These are phyloP conservation scores for Penaeus chinensis DNA, from an alignment of 1,140 invertebrate genomes.

Conservation along the genomic window DNA sequence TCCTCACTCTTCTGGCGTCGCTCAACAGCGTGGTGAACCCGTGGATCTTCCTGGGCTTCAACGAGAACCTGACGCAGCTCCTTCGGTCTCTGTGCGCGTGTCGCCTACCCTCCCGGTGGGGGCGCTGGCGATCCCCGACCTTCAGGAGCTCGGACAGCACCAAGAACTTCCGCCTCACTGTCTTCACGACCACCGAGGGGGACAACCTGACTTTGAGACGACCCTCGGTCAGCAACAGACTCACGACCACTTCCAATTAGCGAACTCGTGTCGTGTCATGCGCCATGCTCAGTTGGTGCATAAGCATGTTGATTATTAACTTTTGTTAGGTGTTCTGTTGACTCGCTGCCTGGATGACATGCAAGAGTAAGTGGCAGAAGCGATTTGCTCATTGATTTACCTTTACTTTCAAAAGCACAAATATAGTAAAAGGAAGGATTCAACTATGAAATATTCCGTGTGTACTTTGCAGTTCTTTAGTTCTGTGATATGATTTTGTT, in stretches of 20 bases:
- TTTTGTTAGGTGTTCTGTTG: no score
- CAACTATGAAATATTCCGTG: no score
- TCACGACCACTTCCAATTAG: neutral
- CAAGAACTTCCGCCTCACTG: slow-evolving; percentile 52
- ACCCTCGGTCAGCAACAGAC: slow-evolving; percentile 7
- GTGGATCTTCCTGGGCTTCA: slow-evolving; percentile 84
- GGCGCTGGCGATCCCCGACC: slow-evolving; percentile 21
- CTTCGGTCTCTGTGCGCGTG: slow-evolving; percentile 32
- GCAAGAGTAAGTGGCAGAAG: no score
- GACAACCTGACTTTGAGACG: neutral
- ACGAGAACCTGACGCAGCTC: slow-evolving; percentile 65
- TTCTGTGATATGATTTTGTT: no score
- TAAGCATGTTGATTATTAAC: no score
- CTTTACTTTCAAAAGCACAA: no score
- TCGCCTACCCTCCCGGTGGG: slow-evolving; percentile 19
- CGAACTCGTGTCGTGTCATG: no score
- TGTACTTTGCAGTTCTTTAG: no score
- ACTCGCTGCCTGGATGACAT: no score
- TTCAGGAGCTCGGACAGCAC: slow-evolving; percentile 54
- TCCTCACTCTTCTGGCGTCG: slow-evolving; percentile 72
- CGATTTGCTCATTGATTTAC: no score
- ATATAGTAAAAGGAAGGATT: no score
- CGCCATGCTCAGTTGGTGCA: no score
- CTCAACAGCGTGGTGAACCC: slow-evolving; percentile 85
- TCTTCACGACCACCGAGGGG: slow-evolving; percentile 49